Evolutionary conservation across 2,888 invertebrate species (phyloP), one percentile per base, ranked within the genome.

Genomic region (Hirudinaria manillensis): DNA sequence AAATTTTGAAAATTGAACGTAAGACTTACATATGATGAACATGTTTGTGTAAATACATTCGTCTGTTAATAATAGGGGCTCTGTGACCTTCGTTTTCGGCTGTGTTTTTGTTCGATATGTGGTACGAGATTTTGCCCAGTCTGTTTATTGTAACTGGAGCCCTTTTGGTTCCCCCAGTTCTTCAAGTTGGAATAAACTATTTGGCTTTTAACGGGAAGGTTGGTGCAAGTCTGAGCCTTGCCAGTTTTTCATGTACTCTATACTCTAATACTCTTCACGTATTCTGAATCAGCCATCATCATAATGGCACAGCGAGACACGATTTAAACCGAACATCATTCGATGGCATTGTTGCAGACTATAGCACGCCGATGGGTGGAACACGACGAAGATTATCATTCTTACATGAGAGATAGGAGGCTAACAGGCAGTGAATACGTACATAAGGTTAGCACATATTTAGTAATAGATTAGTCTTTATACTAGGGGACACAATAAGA

Each of bases 391-490:
- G 82, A 82, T 77, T 81, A 77, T 72, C 72, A 78, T 10, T 45
- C 78, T 32, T 83, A 81, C 74, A 71, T 81, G 66, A 77, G 82
- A 56, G 83, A 83, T 77, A 75, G 79, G 56, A 77, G 81, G 53
- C 76, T 83, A 55, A 82, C 83, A 13, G 83, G 83, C 76, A 82
- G 81, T 78, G 82, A 82, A 79, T 83, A 83, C 73, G 78, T 77
- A 56, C 81, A 81, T 0, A 77, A 76, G 78, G 82, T 82, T 70
- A 36, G n/a, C 45, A 19, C n/a, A 16, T 67, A 34, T 29, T 74
- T 6, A 29, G 24, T 53, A 38, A 70, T 70, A 38, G 3, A 32
- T 70, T 7, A 19, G 16, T n/a, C 6, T 70, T 21, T 70, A 34
- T 34, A 34, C n/a, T n/a, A n/a, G n/a, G n/a, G n/a, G 29, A 19